A percentile compares a stretch with the other conserved stretches of the same genome.
phyloP scores from a whole-genome alignment of 2,113 vertebrate genomes.

The Cyprinodon tularosa region DNA sequence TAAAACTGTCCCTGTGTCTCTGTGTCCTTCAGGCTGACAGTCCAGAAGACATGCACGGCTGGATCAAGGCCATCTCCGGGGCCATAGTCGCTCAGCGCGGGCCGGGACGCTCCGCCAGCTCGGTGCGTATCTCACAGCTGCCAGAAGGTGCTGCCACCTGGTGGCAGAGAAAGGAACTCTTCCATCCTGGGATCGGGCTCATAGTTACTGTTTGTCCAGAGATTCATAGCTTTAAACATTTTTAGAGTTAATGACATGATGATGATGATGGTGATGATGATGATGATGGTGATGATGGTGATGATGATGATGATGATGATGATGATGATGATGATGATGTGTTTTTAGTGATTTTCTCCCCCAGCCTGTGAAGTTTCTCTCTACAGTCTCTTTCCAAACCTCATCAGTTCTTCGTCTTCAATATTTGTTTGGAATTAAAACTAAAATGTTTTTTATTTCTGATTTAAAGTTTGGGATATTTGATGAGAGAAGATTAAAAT shows the following conservation, averaged over 20 bases:
- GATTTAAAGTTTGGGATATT: too few relatives aligned
- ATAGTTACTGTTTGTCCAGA: too few relatives aligned
- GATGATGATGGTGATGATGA: not conserved
- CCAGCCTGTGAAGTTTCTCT: not conserved
- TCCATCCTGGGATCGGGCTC: not conserved
- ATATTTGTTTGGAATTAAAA: not conserved
- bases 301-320: not conserved
- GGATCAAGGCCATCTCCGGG: slow-evolving; percentile 95
- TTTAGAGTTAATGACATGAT: too few relatives aligned
- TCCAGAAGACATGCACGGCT: slow-evolving; percentile 97
- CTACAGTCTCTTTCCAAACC: slow-evolving; percentile 26
- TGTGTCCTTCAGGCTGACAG: slow-evolving; percentile 85
- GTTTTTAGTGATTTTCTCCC: not conserved
- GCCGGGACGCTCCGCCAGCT: slow-evolving; percentile 87
- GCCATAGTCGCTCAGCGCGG: slow-evolving; percentile 96
- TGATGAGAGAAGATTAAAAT: not conserved
- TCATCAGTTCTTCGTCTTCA: not conserved
- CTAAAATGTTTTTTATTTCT: too few relatives aligned
- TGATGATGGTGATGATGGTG: not conserved
- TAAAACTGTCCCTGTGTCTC: not conserved
- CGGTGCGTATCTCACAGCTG: slow-evolving; percentile 79
- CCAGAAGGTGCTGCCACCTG: not conserved
- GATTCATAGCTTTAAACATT: too few relatives aligned
- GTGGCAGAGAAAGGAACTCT: slow-evolving; percentile 26
- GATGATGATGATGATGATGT: not conserved